Conservation (phyloP, 2,888 invertebrate species). For the Cosmorhoe ocellata region DNA sequence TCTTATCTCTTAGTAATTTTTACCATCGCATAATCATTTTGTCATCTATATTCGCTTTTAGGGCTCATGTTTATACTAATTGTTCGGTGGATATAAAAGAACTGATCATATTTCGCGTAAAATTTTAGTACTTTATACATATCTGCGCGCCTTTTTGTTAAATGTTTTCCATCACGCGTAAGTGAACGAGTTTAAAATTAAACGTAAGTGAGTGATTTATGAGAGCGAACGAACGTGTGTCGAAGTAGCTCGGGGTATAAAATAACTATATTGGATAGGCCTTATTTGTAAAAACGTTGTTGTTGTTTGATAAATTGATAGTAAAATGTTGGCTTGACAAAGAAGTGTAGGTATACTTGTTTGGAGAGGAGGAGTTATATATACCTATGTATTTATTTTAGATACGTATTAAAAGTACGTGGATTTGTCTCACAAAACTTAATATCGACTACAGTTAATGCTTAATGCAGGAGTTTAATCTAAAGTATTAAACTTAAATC, state of each 20-base stretch:
- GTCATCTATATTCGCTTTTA: slow-evolving; percentile 7
- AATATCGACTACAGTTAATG: too few species aligned
- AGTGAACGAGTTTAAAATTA: slow-evolving; percentile 29
- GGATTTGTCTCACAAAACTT: too few species aligned
- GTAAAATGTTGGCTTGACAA: slow-evolving; percentile 53
- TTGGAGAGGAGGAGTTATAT: too few species aligned
- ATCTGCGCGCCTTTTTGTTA: slow-evolving; percentile 38
- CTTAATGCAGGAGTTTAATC: too few species aligned
- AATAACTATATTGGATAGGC: slow-evolving; percentile 47
- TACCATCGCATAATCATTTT: neutral
- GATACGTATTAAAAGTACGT: too few species aligned
- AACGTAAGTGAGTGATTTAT: slow-evolving; percentile 37
- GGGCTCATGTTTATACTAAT: neutral
- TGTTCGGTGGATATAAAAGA: slow-evolving; percentile 27
- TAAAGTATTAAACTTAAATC: too few species aligned
- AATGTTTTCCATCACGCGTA: slow-evolving; percentile 31
- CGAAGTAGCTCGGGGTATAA: slow-evolving; percentile 44
- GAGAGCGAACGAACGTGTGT: slow-evolving; percentile 28
- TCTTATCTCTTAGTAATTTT: neutral
- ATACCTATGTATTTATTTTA: too few species aligned
- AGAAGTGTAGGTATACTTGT: neutral
- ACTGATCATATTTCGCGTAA: slow-evolving; percentile 27
- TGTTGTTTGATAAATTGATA: slow-evolving; percentile 56
- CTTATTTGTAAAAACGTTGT: slow-evolving; percentile 61
- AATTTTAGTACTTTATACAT: slow-evolving; percentile 34